Conservation (phyloP, 2,888 invertebrate species). For the Lycia hirtaria region DNA sequence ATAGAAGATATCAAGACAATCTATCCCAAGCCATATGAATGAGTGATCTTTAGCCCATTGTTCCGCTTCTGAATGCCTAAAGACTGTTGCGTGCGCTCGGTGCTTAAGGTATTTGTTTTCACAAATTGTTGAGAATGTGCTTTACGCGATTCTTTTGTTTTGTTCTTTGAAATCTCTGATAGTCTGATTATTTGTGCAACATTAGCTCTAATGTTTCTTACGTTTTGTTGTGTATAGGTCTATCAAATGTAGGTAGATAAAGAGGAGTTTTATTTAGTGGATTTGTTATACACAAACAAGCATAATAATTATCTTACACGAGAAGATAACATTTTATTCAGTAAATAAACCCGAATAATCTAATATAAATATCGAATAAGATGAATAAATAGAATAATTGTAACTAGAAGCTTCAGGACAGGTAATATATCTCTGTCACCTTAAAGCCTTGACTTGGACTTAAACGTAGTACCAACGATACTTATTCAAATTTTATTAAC, state of each 20-base stretch:
- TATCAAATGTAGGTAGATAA: background rate
- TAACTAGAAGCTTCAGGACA: too few species aligned
- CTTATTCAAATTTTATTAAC: too few species aligned
- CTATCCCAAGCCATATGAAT: constrained; percentile 17
- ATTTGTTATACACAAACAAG: too few species aligned
- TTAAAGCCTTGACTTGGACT: too few species aligned
- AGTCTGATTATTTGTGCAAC: constrained; percentile 11
- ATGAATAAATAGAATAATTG: too few species aligned
- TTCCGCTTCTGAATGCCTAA: constrained; percentile 61
- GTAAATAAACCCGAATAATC: too few species aligned
- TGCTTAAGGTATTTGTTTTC: constrained; percentile 51
- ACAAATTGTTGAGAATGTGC: constrained; percentile 38
- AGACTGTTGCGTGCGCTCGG: constrained; percentile 67
- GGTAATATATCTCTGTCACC: too few species aligned
- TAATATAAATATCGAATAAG: too few species aligned
- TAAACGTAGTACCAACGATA: too few species aligned
- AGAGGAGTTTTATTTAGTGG: background rate
- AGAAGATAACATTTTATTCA: too few species aligned
- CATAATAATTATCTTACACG: too few species aligned
- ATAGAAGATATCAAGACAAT: constrained; percentile 16
- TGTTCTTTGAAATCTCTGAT: constrained; percentile 28
- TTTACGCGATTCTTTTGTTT: constrained; percentile 43
- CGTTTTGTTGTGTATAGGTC: background rate
- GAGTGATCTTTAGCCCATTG: constrained; percentile 57
- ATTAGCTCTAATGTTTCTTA: constrained; percentile 13